phyloP scores from a whole-genome alignment of 2,888 invertebrate species.

The Nasonovia ribisnigri region DNA sequence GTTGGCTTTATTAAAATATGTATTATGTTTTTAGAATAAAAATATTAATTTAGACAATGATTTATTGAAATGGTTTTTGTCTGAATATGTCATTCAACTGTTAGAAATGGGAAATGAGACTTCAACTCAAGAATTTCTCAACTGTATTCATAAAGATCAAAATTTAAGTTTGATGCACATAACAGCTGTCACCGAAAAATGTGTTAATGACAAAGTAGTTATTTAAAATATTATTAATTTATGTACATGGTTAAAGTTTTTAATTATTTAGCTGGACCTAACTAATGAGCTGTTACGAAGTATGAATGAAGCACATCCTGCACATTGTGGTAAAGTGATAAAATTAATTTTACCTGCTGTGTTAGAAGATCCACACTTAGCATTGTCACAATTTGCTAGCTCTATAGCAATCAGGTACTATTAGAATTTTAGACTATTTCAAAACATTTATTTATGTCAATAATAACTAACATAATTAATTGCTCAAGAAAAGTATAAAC shows the following conservation, averaged over 20 bases:
- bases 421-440: not conserved
- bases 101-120: conserved; percentile 64
- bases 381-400: conserved; percentile 78
- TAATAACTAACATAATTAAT: not conserved
- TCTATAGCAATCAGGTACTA: conserved; percentile 77
- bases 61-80: conserved; percentile 58
- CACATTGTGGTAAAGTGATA: conserved; percentile 81
- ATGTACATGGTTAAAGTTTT: not conserved
- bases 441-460: not conserved
- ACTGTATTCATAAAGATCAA: conserved; percentile 60
- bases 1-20: not conserved
- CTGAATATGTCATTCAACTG: conserved; percentile 59
- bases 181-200: conserved; percentile 59
- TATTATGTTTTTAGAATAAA: conserved; percentile 52
- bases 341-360: conserved; percentile 76
- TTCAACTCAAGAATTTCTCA: conserved; percentile 58
- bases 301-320: conserved; percentile 78
- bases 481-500: not conserved
- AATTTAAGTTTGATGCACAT: conserved; percentile 62
- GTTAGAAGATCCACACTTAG: conserved; percentile 78
- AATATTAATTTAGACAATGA: conserved; percentile 41
- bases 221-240: conserved; percentile 31
- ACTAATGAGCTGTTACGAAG: conserved; percentile 79
- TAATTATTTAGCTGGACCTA: conserved; percentile 76
- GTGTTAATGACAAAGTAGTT: conserved; percentile 53